phyloP scores from a whole-genome alignment of 2,113 vertebrate genomes.

The Mesembrinibis cayennensis region DNA sequence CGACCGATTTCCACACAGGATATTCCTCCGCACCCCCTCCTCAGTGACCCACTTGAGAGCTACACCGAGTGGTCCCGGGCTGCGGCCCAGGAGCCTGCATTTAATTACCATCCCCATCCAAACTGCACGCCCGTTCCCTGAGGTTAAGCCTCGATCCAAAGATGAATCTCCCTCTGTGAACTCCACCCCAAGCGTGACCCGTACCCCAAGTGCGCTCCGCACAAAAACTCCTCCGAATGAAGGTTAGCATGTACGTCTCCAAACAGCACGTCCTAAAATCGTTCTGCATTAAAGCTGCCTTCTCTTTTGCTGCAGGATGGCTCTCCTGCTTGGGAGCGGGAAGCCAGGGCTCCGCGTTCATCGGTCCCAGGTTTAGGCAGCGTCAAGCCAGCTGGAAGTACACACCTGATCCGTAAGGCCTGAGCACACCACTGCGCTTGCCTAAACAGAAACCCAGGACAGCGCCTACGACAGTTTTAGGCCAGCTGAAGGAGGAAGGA shows the following conservation, averaged over 20 bases:
- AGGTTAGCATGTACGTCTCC: rapidly evolving
- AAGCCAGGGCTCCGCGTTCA: neutral
- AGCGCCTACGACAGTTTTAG: neutral
- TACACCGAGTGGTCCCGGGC: rapidly evolving
- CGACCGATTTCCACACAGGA: neutral
- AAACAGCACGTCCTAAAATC: neutral
- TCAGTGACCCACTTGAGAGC: neutral
- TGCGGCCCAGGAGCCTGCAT: neutral
- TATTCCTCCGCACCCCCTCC: neutral
- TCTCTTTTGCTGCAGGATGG: neutral
- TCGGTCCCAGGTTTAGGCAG: neutral
- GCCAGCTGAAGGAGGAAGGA: neutral
- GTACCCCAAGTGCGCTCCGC: rapidly evolving
- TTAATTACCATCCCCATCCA: neutral
- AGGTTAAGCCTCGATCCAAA: neutral
- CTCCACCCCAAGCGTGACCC: neutral
- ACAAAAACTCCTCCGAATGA: neutral
- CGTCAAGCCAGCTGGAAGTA: neutral
- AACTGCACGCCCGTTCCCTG: neutral
- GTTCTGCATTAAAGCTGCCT: neutral
- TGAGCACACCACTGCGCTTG: neutral
- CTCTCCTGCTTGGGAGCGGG: neutral
- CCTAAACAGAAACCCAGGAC: neutral
- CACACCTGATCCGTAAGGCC: neutral
- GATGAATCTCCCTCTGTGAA: neutral